These are phyloP conservation scores for Isotomurus palustris DNA, from an alignment of 2,888 invertebrate species.

Conservation along the genomic window DNA sequence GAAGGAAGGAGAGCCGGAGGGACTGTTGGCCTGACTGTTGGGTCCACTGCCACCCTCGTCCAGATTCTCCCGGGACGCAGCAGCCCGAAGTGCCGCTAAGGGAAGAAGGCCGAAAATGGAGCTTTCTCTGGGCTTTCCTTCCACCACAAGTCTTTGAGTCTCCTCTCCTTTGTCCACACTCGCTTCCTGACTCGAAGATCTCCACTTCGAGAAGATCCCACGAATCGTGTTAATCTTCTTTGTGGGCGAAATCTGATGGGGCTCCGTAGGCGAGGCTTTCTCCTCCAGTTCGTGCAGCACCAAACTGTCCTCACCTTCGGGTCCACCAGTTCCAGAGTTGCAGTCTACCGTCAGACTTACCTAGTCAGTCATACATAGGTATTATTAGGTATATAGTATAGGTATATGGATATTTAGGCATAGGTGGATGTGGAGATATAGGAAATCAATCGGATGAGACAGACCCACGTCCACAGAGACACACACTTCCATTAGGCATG, in stretches of 20 bases:
- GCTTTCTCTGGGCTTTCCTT: constrained; percentile 41
- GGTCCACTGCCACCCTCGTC: constrained; percentile 38
- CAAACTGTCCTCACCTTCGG: constrained; percentile 40
- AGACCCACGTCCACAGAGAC: too few species aligned
- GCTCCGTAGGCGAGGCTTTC: constrained; percentile 35
- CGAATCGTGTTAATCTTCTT: constrained; percentile 37
- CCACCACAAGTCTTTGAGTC: constrained; percentile 35
- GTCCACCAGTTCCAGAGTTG: constrained; percentile 42
- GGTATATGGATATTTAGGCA: background rate
- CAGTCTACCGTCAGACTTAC: constrained; percentile 51
- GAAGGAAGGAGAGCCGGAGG: constrained; percentile 43
- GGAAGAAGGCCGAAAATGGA: constrained; percentile 46
- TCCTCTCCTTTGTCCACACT: constrained; percentile 44
- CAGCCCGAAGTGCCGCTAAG: constrained; percentile 46
- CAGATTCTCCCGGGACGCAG: constrained; percentile 49
- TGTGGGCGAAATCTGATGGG: constrained; percentile 32
- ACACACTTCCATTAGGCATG: too few species aligned
- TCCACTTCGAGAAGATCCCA: constrained; percentile 44
- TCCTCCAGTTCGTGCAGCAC: constrained; percentile 44
- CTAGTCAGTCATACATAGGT: too few species aligned
- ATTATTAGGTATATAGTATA: background rate
- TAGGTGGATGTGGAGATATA: background rate
- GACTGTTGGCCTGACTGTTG: constrained; percentile 44
- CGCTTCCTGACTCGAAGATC: constrained; percentile 46
- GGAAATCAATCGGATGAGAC: background rate